These are phyloP conservation scores for Lathronympha strigana DNA, from an alignment of 2,888 invertebrate species.

Conservation along the genomic window DNA sequence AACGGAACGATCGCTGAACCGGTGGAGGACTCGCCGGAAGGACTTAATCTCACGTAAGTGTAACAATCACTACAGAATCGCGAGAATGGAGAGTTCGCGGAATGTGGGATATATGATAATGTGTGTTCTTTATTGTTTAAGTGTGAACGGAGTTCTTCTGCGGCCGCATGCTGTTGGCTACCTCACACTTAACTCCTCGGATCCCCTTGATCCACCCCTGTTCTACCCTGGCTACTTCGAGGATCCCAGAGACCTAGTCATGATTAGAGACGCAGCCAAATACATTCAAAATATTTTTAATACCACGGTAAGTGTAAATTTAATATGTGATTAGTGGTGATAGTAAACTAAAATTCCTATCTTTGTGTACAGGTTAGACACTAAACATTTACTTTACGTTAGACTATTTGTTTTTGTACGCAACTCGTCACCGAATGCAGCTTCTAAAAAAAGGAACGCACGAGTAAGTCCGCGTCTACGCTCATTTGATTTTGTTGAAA, in stretches of 20 bases:
- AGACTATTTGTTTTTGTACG: too few relatives aligned
- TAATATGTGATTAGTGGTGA: too few relatives aligned
- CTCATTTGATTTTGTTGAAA: too few relatives aligned
- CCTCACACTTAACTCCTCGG: conserved; percentile 61
- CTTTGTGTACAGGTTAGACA: too few relatives aligned
- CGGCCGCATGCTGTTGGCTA: conserved; percentile 64
- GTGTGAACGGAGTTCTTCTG: conserved; percentile 62
- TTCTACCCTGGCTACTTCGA: conserved; percentile 64
- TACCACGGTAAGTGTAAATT: conserved; percentile 56
- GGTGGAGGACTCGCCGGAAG: conserved; percentile 51
- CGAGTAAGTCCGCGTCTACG: too few relatives aligned
- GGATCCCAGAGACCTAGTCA: conserved; percentile 62
- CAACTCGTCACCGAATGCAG: too few relatives aligned
- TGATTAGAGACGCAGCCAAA: conserved; percentile 60
- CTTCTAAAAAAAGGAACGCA: too few relatives aligned
- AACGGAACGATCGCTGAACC: conserved; percentile 68
- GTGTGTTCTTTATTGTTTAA: conserved; percentile 47
- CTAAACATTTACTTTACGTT: too few relatives aligned
- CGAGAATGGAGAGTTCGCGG: too few relatives aligned
- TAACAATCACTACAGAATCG: not conserved
- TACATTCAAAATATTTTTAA: conserved; percentile 58
- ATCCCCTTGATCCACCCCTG: conserved; percentile 60
- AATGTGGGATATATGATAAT: too few relatives aligned
- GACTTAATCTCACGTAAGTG: conserved; percentile 60
- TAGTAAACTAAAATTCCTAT: too few relatives aligned